phyloP scores from a whole-genome alignment of 64 coral and sea anemone genomes.

The Acropora tenuis region DNA sequence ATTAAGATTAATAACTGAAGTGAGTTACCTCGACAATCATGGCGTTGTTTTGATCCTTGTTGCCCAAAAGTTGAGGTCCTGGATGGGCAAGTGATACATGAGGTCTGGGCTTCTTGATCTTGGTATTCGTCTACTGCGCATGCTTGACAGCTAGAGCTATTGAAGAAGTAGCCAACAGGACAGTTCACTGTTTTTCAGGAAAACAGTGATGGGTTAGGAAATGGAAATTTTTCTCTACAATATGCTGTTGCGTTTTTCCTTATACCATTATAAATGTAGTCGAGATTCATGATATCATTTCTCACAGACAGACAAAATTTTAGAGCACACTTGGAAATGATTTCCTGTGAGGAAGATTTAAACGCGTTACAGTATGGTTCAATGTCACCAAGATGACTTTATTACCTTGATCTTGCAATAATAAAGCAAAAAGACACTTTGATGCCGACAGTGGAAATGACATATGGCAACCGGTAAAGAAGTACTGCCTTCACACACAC shows the following conservation, averaged over 20 bases:
- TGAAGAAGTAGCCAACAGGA: constrained; percentile 47
- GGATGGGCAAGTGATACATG: constrained; percentile 45
- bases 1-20: background rate
- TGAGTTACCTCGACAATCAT: constrained; percentile 6
- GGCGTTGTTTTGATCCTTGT: constrained; percentile 24
- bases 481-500: background rate
- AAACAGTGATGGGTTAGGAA: background rate
- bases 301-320: background rate
- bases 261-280: background rate
- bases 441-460: background rate
- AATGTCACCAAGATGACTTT: background rate
- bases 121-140: constrained; percentile 60
- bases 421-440: background rate
- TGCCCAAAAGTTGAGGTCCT: constrained; percentile 30
- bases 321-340: background rate
- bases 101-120: constrained; percentile 41
- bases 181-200: constrained; percentile 12
- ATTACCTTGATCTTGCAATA: background rate
- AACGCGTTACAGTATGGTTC: background rate
- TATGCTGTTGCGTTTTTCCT: background rate
- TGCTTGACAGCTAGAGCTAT: constrained; percentile 16
- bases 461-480: background rate
- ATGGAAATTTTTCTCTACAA: background rate
- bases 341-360: background rate
- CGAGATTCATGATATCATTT: background rate